Percentiles rank a stretch among this genome's conserved stretches.
Conservation (phyloP, 2,113 vertebrate species). For the Corythaeola cristata region DNA sequence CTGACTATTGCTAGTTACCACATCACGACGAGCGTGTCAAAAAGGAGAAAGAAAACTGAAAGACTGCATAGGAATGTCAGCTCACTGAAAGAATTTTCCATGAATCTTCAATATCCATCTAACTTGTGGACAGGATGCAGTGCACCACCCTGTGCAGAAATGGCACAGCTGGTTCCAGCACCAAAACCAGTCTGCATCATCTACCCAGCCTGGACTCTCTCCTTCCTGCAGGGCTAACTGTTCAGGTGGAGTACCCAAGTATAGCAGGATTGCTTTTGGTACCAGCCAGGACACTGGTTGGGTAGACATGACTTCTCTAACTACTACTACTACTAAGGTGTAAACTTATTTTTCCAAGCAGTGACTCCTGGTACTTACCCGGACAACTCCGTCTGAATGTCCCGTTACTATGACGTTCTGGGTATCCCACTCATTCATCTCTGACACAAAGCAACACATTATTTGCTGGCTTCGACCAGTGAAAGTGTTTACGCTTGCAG, state of each 20-base stretch:
- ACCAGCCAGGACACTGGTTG: not conserved
- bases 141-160: not conserved
- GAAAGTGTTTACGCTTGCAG: conserved; percentile 95
- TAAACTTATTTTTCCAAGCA: not conserved
- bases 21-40: rapidly evolving
- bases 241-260: not conserved
- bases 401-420: conserved; percentile 98
- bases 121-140: not conserved
- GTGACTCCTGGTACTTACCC: conserved; percentile 73
- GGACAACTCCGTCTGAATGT: conserved; percentile 94
- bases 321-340: not conserved
- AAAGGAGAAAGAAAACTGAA: not conserved
- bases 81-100: not conserved
- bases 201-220: not conserved
- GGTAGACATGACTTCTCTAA: not conserved
- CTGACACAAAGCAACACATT: conserved; percentile 93
- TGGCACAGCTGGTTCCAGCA: not conserved
- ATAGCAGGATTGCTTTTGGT: not conserved
- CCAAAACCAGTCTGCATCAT: not conserved
- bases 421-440: conserved; percentile 99
- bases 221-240: not conserved
- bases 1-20: not conserved
- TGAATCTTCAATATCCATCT: not conserved
- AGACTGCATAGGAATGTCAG: not conserved
- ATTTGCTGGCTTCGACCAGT: conserved; percentile 96